Evolutionary conservation across 2,888 invertebrate genomes (phyloP), one percentile per base, ranked within the genome.

Genomic region (Plebejus melissa): DNA sequence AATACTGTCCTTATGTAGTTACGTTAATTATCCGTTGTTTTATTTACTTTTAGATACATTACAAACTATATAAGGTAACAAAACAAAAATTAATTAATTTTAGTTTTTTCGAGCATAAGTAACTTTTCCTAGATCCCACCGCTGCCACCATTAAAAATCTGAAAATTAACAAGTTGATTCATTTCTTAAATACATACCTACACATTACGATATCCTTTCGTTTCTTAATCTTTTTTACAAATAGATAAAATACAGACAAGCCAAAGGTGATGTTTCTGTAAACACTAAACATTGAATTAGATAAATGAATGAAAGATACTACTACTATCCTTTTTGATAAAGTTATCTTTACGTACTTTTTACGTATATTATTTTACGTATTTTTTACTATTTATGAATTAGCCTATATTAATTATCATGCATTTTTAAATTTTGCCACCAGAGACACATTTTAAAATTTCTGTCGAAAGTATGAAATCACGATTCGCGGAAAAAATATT

Each of bases 401-500:
- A 13, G 54, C 16, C 4, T 16, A 16, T 16, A 54, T 13, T 54
- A 1, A 46, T 54, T 54, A 54, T 16, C 1, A 54, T 54, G 4
- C 3, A n/a, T 60, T 60, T 28, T 28, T 11, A 32, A 65, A 36
- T 16, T 65, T 13, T 5, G 28, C 4, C 11, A 32, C 11, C 4
- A 32, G 28, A 65, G 28, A 32, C 32, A 13, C 32, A 32, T 65
- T 36, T 65, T 65, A 65, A 65, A 13, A 65, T 65, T 65, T 32
- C 28, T 32, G 32, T 32, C 32, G 13, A 65, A 13, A 65, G 32
- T 65, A 65, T 65, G 65, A 65, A 65, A 36, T 65, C 65, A 65
- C 65, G 41, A n/a, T 70, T 41, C 41, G 38, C 22, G 38, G 41
- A 41, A 70, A 69, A n/a, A 70, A 41, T 70, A 41, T 41, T 41